Evolutionary conservation across 2,797 vertebrate species (phyloP).

Genomic region (Sciaenops ocellatus): DNA sequence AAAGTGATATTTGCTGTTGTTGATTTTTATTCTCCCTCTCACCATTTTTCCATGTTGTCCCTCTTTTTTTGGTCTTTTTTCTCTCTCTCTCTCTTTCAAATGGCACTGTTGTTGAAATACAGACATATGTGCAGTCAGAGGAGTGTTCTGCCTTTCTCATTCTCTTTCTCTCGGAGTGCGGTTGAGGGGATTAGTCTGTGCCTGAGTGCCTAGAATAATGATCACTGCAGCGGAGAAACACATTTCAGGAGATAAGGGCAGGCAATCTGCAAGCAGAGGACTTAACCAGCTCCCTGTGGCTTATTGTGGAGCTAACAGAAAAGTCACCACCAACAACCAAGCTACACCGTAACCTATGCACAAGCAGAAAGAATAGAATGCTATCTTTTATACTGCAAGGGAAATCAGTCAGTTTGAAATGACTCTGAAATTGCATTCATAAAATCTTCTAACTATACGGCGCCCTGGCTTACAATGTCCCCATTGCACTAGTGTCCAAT

Average conservation of each 20-base stretch:
- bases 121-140: slow-evolving; percentile 73
- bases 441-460: slow-evolving; percentile 10
- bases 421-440: slow-evolving; percentile 28
- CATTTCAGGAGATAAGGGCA: slow-evolving; percentile 84
- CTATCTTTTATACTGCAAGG: slow-evolving; percentile 10
- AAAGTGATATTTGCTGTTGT: slow-evolving; percentile 59
- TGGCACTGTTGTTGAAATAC: slow-evolving; percentile 65
- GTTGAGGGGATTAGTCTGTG: slow-evolving; percentile 82
- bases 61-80: slow-evolving; percentile 25
- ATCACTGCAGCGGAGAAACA: slow-evolving; percentile 83
- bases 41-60: slow-evolving; percentile 50
- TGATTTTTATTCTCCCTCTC: neutral
- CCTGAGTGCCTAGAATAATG: slow-evolving; percentile 85
- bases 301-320: slow-evolving; percentile 70
- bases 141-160: slow-evolving; percentile 58
- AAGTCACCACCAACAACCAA: slow-evolving; percentile 62
- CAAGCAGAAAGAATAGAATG: slow-evolving; percentile 30
- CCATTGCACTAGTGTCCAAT: slow-evolving; percentile 20
- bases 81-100: slow-evolving; percentile 43
- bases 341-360: slow-evolving; percentile 23
- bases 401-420: slow-evolving; percentile 44
- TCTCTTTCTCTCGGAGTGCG: slow-evolving; percentile 71
- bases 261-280: slow-evolving; percentile 81
- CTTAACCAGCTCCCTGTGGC: slow-evolving; percentile 81
- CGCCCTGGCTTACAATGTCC: slow-evolving; percentile 11